phyloP scores from a whole-genome alignment of 2,797 vertebrate species.

The Setipinna tenuifilis region DNA sequence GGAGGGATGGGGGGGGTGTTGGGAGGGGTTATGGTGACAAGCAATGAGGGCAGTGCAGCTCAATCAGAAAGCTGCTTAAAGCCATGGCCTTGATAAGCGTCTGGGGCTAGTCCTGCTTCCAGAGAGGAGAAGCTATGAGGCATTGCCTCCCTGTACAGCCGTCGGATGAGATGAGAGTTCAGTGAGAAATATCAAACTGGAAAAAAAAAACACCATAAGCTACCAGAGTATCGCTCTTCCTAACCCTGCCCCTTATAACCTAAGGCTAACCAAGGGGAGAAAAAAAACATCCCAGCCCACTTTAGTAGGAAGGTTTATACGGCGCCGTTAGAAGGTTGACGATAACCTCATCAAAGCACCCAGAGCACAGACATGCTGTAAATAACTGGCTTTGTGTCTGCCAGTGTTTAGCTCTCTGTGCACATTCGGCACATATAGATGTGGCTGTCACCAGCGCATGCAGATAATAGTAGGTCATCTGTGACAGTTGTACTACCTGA shows the following conservation, averaged over 20 bases:
- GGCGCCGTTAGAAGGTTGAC: neutral
- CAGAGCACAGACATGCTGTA: neutral
- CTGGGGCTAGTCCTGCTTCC: neutral
- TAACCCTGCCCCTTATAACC: neutral
- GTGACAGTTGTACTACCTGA: slow-evolving; percentile 25
- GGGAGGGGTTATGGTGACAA: neutral
- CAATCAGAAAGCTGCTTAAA: slow-evolving; percentile 12
- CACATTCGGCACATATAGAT: neutral
- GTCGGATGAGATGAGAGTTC: neutral
- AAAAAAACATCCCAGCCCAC: neutral
- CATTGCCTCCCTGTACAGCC: neutral
- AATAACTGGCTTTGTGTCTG: neutral
- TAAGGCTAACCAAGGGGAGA: neutral
- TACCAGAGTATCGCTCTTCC: neutral
- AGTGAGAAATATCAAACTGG: neutral
- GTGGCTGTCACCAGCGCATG: neutral
- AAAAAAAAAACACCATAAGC: neutral
- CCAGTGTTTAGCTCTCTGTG: neutral
- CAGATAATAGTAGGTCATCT: slow-evolving; percentile 23
- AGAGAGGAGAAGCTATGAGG: neutral
- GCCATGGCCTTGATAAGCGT: neutral
- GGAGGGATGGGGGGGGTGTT: no score
- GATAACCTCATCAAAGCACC: neutral
- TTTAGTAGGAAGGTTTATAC: neutral
- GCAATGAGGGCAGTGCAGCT: neutral